Percentiles rank a stretch among this genome's conserved stretches.
Evolutionary conservation across 1,140 invertebrate genomes (phyloP).

Genomic region (Riptortus pedestris): DNA sequence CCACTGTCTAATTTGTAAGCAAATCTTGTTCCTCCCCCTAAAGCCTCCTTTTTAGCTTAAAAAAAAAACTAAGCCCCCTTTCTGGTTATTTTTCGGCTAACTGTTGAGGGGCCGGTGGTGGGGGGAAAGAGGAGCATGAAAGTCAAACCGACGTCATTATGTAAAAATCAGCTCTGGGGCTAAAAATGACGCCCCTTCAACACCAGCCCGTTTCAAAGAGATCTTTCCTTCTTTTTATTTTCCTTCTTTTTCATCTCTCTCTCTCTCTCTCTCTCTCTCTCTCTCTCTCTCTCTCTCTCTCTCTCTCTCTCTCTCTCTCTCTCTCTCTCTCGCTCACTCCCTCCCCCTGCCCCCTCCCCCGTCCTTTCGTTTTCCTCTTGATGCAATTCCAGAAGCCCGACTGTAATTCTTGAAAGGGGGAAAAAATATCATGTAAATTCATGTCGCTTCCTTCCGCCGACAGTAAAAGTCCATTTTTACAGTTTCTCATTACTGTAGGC

Average conservation of each 20-base stretch:
- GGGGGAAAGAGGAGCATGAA: not conserved
- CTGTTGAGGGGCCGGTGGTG: not conserved
- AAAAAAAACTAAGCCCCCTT: not conserved
- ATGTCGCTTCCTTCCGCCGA: not conserved
- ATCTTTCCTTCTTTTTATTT: not conserved
- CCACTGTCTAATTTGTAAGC: not conserved
- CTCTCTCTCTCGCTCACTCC: not conserved
- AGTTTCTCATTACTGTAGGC: constrained; percentile 8
- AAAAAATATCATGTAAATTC: constrained; percentile 18
- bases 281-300: constrained; percentile 19
- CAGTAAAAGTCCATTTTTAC: constrained; percentile 18
- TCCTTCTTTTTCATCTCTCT: not conserved
- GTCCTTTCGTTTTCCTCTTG: not conserved
- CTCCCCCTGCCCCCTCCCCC: not conserved
- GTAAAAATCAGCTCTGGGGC: constrained; percentile 12
- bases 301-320: constrained; percentile 11
- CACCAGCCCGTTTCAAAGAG: constrained; percentile 5
- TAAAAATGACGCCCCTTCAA: constrained; percentile 14
- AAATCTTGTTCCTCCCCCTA: not conserved
- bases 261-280: constrained; percentile 19
- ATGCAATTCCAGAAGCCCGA: not conserved
- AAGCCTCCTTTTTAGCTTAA: not conserved
- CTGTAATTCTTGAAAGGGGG: constrained; percentile 11
- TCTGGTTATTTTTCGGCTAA: constrained; percentile 1
- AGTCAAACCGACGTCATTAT: constrained; percentile 18